Conservation (phyloP, 1,140 invertebrate genomes). For the Papilio dardanus region DNA sequence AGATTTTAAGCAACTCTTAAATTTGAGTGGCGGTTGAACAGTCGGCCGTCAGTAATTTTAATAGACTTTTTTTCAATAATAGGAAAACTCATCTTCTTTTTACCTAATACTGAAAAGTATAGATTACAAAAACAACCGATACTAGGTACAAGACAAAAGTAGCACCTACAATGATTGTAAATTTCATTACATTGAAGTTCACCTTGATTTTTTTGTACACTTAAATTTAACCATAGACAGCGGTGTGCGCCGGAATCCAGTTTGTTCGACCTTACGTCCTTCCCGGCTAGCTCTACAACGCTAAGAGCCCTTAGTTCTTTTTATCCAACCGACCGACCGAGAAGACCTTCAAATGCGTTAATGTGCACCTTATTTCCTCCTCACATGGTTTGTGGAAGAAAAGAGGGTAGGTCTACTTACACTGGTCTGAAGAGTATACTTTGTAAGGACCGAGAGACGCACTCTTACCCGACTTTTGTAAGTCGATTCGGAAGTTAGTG, state of each 20-base stretch:
- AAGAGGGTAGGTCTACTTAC: constrained; percentile 28
- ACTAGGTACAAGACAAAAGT: neutral
- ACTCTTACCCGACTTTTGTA: constrained; percentile 37
- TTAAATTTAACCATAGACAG: constrained; percentile 34
- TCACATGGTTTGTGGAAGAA: neutral
- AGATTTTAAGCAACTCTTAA: too few species aligned
- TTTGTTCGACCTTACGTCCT: constrained; percentile 73
- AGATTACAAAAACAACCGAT: neutral
- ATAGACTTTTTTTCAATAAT: too few species aligned
- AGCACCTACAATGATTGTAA: neutral
- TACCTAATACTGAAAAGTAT: neutral
- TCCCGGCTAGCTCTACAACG: constrained; percentile 72
- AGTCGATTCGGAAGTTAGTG: constrained; percentile 35
- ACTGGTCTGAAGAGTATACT: constrained; percentile 33
- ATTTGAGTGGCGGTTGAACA: too few species aligned
- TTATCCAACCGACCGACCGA: constrained; percentile 56
- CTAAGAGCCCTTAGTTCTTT: constrained; percentile 70
- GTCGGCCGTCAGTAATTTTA: too few species aligned
- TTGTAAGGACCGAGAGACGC: constrained; percentile 29
- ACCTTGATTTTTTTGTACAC: constrained; percentile 32
- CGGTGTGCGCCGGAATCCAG: constrained; percentile 59
- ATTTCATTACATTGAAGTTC: constrained; percentile 25
- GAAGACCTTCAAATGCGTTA: constrained; percentile 43
- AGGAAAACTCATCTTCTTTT: too few species aligned
- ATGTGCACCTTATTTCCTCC: constrained; percentile 20